Percentiles rank a stretch among this genome's conserved stretches.
Conservation (phyloP, 2,888 invertebrate genomes). For the Cacoxenus indagator region DNA sequence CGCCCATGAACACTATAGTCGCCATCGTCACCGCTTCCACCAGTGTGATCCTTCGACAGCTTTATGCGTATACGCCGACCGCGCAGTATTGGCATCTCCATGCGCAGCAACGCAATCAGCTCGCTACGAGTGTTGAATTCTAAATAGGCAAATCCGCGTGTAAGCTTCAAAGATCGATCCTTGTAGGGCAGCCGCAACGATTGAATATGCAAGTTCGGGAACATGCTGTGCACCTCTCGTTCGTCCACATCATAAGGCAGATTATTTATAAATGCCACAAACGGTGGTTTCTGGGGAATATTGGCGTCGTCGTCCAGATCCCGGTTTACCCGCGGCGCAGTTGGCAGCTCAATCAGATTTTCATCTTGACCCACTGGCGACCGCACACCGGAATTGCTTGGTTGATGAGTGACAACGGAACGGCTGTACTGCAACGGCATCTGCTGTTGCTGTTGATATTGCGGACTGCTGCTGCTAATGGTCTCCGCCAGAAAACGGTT, state of each 20-base stretch:
- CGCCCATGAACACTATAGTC: too few species aligned
- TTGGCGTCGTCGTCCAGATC: too few species aligned
- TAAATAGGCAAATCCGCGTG: slow-evolving; percentile 28
- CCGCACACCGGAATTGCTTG: background rate
- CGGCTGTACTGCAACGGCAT: background rate
- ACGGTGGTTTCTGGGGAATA: slow-evolving; percentile 19
- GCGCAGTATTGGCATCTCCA: slow-evolving; percentile 28
- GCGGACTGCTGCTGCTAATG: background rate
- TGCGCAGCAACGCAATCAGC: slow-evolving; percentile 26
- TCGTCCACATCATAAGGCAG: slow-evolving; percentile 34
- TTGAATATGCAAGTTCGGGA: slow-evolving; percentile 15
- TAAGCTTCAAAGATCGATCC: background rate
- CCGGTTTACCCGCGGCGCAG: slow-evolving; percentile 11
- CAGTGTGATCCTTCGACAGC: slow-evolving; percentile 8
- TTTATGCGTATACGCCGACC: slow-evolving; percentile 29
- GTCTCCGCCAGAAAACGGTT: background rate
- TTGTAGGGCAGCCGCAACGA: slow-evolving; percentile 22
- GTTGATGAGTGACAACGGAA: too few species aligned
- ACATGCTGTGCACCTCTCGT: slow-evolving; percentile 23
- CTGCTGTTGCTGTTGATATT: background rate
- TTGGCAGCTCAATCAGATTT: slow-evolving; percentile 9
- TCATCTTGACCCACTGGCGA: background rate
- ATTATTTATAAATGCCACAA: slow-evolving; percentile 33
- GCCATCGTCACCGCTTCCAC: slow-evolving; percentile 40
- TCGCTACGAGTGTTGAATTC: slow-evolving; percentile 31